Base-by-base conservation (phyloP, 1,140 invertebrate genomes). In the Eupristina koningsbergeri region DNA sequence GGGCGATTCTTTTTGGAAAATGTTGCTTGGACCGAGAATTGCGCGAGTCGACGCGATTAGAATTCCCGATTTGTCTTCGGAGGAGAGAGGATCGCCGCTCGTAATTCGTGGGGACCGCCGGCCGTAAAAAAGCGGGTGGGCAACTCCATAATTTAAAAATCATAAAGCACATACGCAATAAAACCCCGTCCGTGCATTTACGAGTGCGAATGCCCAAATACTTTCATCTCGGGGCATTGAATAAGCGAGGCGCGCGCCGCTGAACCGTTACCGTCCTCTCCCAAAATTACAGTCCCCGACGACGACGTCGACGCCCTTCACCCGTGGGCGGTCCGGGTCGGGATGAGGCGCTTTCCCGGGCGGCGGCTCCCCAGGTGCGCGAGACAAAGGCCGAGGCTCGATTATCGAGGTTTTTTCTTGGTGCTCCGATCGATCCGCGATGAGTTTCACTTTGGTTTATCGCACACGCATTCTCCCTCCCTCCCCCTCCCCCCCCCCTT, bases 221-320 rank as follows among this genome's bases (percentile, higher is more conserved):
- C 79, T 71, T 80, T 80, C n/a, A 73, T 71, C 64, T 80, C 34
- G 6, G 47, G 11, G 67, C 67, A 73, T 80, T 73, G 45, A 80
- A 80, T 80, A 58, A 71, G 47, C 47, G 75, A 17, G 74, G 34
- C 2, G 69, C 2, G 39, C 36, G 34, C 36, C 67, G n/a, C 22
- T 41, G n/a, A 71, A 81, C 31, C 79, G 47, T 71, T 61, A 71
- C 19, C 76, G 39, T 41, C 13, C 61, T 73, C 50, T 81, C 39
- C 53, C 69, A 81, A 80, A 81, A 81, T 81, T 81, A 81, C 53
- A 63, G 80, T 61, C n/a, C 50, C 31, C 41, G 41, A 11, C 6
- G 11, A 45, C 41, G 41, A 45, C 41, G 41, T 11, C 41, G 41
- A 45, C 41, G 41, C 11, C 41, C 41, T 45, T 45, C 22, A 22